phyloP scores from a whole-genome alignment of 2,888 invertebrate species.

The Meta bourneti region DNA sequence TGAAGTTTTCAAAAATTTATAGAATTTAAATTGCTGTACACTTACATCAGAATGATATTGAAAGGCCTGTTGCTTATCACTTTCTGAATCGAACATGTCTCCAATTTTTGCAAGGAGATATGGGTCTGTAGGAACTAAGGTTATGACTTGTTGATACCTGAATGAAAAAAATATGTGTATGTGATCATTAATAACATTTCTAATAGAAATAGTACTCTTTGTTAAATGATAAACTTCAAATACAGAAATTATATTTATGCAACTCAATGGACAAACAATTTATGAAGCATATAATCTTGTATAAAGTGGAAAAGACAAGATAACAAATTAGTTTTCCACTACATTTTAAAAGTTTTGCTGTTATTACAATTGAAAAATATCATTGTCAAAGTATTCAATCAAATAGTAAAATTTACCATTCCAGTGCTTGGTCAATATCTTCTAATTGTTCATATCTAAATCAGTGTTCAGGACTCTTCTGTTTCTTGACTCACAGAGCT shows the following conservation, averaged over 20 bases:
- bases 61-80: conserved; percentile 94
- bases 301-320: no score
- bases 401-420: conserved; percentile 80
- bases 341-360: no score
- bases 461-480: conserved; percentile 14
- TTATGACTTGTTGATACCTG: conserved; percentile 89
- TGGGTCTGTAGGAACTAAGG: conserved; percentile 93
- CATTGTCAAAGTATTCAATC: not conserved
- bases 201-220: not conserved
- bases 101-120: conserved; percentile 91
- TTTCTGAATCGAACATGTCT: conserved; percentile 92
- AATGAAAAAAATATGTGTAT: conserved; percentile 4
- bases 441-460: conserved; percentile 85
- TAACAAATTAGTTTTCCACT: no score
- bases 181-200: not conserved
- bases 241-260: not conserved
- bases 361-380: no score
- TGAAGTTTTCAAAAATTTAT: no score
- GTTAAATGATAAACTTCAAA: not conserved
- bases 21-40: not conserved
- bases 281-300: no score
- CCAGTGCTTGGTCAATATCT: conserved; percentile 83
- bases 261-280: no score
- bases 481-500: not conserved
- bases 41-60: conserved; percentile 90